A percentile compares a stretch with the other conserved stretches of the same genome.
These are phyloP conservation scores for Epizoanthus scotinus DNA, from an alignment of 92 coral and sea anemone species.

Conservation along the genomic window DNA sequence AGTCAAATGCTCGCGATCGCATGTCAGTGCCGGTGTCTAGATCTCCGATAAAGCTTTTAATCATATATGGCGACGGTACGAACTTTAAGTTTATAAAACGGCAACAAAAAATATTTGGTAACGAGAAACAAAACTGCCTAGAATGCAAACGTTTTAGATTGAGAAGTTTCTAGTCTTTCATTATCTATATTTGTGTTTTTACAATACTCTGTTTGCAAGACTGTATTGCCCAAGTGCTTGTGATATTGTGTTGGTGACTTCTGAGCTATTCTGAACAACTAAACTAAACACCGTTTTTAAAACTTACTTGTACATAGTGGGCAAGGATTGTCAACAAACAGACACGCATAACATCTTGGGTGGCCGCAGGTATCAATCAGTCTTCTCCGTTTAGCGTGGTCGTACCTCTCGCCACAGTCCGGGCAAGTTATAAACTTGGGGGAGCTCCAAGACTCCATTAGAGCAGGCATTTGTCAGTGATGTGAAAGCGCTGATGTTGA, in stretches of 20 bases:
- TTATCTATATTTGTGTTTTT: too few species aligned
- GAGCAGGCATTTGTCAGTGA: slow-evolving; percentile 69
- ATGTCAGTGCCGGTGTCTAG: background rate
- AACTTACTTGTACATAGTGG: slow-evolving; percentile 91
- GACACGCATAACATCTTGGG: slow-evolving; percentile 92
- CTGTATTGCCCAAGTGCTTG: background rate
- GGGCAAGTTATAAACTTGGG: slow-evolving; percentile 97
- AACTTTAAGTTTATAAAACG: too few species aligned
- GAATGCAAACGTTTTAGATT: too few species aligned
- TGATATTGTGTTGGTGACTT: background rate
- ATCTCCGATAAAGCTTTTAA: too few species aligned
- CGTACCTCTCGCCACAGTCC: slow-evolving; percentile 90
- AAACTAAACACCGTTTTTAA: background rate
- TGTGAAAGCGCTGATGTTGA: background rate
- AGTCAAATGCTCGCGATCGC: background rate
- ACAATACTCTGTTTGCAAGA: slow-evolving; percentile 8
- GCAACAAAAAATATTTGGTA: too few species aligned
- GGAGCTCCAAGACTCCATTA: slow-evolving; percentile 71
- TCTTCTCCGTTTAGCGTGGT: slow-evolving; percentile 78
- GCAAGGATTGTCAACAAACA: slow-evolving; percentile 87
- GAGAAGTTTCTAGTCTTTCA: too few species aligned
- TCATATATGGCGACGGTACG: too few species aligned
- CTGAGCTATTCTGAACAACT: background rate
- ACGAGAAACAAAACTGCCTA: too few species aligned
- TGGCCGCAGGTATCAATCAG: slow-evolving; percentile 96